phyloP scores from a whole-genome alignment of 2,113 vertebrate genomes.

The Alosa alosa region DNA sequence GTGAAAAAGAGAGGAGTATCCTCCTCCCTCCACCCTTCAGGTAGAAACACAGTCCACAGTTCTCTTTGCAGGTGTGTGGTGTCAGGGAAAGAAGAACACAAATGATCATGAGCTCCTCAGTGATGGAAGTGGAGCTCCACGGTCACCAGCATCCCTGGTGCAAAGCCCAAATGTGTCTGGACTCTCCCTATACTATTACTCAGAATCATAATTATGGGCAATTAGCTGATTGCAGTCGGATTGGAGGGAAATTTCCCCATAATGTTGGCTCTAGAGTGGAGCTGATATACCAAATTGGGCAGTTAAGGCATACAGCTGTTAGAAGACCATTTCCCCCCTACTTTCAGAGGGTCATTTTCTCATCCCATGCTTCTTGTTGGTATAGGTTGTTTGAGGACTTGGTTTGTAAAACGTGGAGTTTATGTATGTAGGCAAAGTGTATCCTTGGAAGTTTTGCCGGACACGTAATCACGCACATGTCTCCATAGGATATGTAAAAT shows the following conservation, averaged over 20 bases:
- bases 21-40: not conserved
- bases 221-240: not conserved
- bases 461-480: no score
- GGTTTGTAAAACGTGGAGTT: not conserved
- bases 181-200: not conserved
- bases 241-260: not conserved
- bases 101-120: not conserved
- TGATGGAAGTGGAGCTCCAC: not conserved
- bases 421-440: not conserved
- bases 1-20: not conserved
- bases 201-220: not conserved
- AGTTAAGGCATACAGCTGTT: not conserved
- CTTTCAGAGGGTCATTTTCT: not conserved
- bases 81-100: not conserved
- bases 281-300: not conserved
- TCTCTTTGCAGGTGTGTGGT: not conserved
- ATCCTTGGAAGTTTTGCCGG: not conserved
- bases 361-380: not conserved
- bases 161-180: not conserved
- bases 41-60: not conserved
- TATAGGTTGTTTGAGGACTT: not conserved
- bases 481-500: no score
- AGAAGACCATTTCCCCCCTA: not conserved
- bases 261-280: not conserved
- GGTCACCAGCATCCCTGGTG: not conserved